Evolutionary conservation across 2,797 vertebrate genomes (phyloP).

Genomic region (Sebastes miniatus): DNA sequence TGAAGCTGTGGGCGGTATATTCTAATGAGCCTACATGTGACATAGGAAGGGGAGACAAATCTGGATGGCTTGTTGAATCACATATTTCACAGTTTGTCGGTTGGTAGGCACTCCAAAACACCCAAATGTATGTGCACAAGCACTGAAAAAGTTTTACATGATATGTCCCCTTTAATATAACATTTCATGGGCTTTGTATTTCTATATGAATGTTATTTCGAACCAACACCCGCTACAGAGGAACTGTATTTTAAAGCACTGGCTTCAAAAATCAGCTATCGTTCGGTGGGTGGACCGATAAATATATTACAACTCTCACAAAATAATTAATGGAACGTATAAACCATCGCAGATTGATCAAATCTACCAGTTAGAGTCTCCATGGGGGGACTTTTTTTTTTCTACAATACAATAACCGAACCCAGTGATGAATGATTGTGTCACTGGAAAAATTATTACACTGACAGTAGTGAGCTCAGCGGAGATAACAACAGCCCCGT

Average conservation of each 20-base stretch:
- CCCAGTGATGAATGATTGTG: constrained; percentile 30
- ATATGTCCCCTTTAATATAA: neutral
- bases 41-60: too few relatives aligned
- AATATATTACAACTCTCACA: neutral
- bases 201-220: neutral
- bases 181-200: neutral
- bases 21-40: too few relatives aligned
- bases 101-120: too few relatives aligned
- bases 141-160: too few relatives aligned
- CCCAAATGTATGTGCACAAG: too few relatives aligned
- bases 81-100: too few relatives aligned
- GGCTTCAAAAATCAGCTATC: neutral
- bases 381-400: neutral
- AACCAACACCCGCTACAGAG: neutral
- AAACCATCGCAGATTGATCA: neutral
- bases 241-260: neutral
- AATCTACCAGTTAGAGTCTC: neutral
- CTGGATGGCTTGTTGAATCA: too few relatives aligned
- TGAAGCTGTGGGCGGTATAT: too few relatives aligned
- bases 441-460: constrained; percentile 34
- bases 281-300: constrained; percentile 7
- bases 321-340: constrained; percentile 15
- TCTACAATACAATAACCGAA: constrained; percentile 1
- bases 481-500: constrained; percentile 24
- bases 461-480: constrained; percentile 9